Conservation (phyloP, 2,888 invertebrate species). For the Baccha elongata region DNA sequence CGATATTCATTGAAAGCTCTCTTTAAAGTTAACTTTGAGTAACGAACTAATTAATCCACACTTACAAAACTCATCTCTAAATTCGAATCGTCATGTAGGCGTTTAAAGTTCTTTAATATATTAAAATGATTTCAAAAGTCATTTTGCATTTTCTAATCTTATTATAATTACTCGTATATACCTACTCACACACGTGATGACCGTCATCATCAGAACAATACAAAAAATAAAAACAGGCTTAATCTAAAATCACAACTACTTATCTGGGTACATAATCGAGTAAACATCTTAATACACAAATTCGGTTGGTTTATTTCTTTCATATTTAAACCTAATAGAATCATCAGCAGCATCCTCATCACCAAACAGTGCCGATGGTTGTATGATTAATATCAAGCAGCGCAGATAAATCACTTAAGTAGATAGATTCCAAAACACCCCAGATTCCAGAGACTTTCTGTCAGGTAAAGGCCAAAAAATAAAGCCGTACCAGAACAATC, state of each 20-base stretch:
- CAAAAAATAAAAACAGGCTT: background rate
- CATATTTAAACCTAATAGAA: conserved; percentile 55
- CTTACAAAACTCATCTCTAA: too few relatives aligned
- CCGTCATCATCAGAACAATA: background rate
- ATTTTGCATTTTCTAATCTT: too few relatives aligned
- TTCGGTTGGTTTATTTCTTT: conserved; percentile 44
- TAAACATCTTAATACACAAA: conserved; percentile 35
- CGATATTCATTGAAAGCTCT: too few relatives aligned
- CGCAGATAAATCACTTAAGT: conserved; percentile 69
- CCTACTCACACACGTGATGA: background rate
- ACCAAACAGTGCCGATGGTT: conserved; percentile 14
- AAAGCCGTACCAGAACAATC: conserved; percentile 29
- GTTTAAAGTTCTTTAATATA: too few relatives aligned
- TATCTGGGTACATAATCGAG: conserved; percentile 17
- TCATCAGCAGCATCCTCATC: conserved; percentile 54
- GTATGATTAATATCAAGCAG: conserved; percentile 63
- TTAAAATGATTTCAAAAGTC: too few relatives aligned
- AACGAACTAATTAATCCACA: too few relatives aligned
- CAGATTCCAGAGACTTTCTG: background rate
- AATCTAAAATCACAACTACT: conserved; percentile 8
- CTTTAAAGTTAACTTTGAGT: too few relatives aligned
- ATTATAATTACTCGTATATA: background rate
- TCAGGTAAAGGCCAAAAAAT: background rate
- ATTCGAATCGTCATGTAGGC: too few relatives aligned
- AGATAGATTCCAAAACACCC: conserved; percentile 52